Evolutionary conservation across 2,888 invertebrate genomes (phyloP).

Genomic region (Nipponacmea schrenckii): DNA sequence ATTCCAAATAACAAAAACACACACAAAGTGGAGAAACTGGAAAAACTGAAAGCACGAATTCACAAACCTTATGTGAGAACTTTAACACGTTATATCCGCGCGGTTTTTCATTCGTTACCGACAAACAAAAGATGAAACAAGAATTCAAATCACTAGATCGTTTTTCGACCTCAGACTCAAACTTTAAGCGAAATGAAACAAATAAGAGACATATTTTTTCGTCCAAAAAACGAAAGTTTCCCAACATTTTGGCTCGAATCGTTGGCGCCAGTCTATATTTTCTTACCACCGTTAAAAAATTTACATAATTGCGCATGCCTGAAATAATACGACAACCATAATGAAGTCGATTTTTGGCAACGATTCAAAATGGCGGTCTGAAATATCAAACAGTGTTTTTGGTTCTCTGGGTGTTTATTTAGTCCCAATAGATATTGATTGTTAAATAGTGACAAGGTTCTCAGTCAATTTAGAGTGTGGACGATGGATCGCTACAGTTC

Average conservation of each 20-base stretch:
- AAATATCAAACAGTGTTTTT: background rate
- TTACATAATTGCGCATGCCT: constrained; percentile 6
- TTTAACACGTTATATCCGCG: background rate
- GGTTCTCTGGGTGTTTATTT: too few relatives aligned
- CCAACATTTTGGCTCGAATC: background rate
- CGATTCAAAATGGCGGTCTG: constrained; percentile 2
- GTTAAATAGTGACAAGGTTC: background rate
- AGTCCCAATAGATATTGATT: background rate
- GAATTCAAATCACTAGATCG: too few relatives aligned
- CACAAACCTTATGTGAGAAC: background rate
- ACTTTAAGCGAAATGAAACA: background rate
- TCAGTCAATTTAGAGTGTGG: background rate
- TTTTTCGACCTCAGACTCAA: too few relatives aligned
- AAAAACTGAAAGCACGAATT: too few relatives aligned
- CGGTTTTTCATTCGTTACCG: too few relatives aligned
- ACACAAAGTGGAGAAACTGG: too few relatives aligned
- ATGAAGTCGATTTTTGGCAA: background rate
- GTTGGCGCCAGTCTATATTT: constrained; percentile 1
- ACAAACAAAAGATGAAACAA: too few relatives aligned
- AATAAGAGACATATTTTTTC: background rate
- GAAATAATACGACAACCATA: constrained; percentile 2
- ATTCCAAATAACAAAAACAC: too few relatives aligned
- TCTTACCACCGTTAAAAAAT: background rate
- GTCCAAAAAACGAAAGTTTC: background rate
- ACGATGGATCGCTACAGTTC: too few relatives aligned